These are phyloP conservation scores for Pseudeuparius sepicola DNA, from an alignment of 2,888 invertebrate genomes.

Conservation along the genomic window DNA sequence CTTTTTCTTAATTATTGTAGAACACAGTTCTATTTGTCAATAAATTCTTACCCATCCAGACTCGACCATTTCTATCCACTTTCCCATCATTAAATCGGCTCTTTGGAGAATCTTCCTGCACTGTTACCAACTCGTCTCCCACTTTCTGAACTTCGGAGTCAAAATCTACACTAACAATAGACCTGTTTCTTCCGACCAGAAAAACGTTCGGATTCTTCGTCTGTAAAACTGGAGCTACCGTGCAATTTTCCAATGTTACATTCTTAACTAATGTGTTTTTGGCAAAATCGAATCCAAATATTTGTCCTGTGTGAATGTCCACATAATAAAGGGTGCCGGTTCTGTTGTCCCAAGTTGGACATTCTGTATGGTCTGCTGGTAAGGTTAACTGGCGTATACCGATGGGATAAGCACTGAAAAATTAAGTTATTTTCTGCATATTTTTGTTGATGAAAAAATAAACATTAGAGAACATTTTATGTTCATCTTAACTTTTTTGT, in stretches of 20 bases:
- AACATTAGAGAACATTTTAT: too few species aligned
- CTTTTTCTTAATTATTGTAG: too few species aligned
- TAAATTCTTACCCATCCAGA: slow-evolving; percentile 43
- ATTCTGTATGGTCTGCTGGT: slow-evolving; percentile 29
- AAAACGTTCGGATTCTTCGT: slow-evolving; percentile 27
- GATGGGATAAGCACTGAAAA: too few species aligned
- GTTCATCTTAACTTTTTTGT: too few species aligned
- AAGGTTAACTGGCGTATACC: slow-evolving; percentile 25
- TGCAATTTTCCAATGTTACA: too few species aligned
- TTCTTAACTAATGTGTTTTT: slow-evolving; percentile 22
- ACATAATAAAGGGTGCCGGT: slow-evolving; percentile 29
- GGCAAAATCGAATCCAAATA: slow-evolving; percentile 28
- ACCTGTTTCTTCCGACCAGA: slow-evolving; percentile 28
- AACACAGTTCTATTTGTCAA: too few species aligned
- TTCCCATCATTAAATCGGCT: slow-evolving; percentile 50
- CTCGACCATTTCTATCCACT: slow-evolving; percentile 43
- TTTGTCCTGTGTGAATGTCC: slow-evolving; percentile 28
- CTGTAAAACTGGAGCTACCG: slow-evolving; percentile 27
- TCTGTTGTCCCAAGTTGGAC: slow-evolving; percentile 29
- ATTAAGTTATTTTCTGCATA: too few species aligned
- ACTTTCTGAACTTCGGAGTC: slow-evolving; percentile 8
- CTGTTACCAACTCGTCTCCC: slow-evolving; percentile 31
- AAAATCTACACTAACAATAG: slow-evolving; percentile 19
- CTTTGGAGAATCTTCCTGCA: slow-evolving; percentile 37
- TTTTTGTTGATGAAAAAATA: too few species aligned